A percentile compares a stretch with the other conserved stretches of the same genome.
Conservation (phyloP, 1,140 invertebrate genomes). For the Ladona fulva region DNA sequence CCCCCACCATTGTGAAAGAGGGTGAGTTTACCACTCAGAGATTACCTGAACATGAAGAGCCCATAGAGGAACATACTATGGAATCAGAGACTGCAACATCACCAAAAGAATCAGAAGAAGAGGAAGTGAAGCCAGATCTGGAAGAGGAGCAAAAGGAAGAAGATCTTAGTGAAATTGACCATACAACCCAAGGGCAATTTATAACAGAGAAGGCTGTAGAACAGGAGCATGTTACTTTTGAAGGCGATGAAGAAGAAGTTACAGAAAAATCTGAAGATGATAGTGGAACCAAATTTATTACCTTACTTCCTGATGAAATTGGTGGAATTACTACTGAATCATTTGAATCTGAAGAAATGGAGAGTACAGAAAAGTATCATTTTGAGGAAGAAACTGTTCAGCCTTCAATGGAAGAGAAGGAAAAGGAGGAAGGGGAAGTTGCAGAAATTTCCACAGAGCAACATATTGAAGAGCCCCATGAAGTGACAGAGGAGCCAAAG, state of each 20-base stretch:
- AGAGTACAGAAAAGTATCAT: constrained; percentile 1
- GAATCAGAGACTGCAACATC: background rate
- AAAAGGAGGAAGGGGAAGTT: too few relatives aligned
- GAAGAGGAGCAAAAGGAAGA: background rate
- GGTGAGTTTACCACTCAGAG: background rate
- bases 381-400: too few relatives aligned
- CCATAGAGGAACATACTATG: background rate
- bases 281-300: background rate
- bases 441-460: too few relatives aligned
- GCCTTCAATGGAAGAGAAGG: too few relatives aligned
- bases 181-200: background rate
- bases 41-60: background rate
- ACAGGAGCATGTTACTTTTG: background rate
- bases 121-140: background rate
- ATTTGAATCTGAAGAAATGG: background rate
- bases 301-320: background rate
- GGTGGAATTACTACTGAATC: background rate
- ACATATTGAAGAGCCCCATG: too few relatives aligned
- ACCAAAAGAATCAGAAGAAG: background rate
- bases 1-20: background rate
- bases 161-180: background rate
- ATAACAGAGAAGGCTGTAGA: background rate
- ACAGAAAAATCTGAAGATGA: background rate
- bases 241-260: background rate
- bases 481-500: too few relatives aligned